Evolutionary conservation across 2,888 invertebrate genomes (phyloP), one percentile per base, ranked within the genome.

Genomic region (Proisotoma minuta): DNA sequence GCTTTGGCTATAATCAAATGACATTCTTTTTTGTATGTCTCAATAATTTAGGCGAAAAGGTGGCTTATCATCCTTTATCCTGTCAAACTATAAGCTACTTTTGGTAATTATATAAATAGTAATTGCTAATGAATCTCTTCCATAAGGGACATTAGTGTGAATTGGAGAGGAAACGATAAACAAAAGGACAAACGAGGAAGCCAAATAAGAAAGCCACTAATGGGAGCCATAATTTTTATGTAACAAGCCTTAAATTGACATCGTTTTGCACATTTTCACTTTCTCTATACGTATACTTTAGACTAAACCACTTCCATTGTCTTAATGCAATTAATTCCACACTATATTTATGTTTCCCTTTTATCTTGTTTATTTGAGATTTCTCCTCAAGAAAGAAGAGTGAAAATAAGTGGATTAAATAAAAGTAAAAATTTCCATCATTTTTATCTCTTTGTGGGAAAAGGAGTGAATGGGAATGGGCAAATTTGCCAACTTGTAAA

Each of bases 151-250:
- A 43, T 43, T 43, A 43, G 18, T n/a, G 4, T 5, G 20, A 43
- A 43, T 43, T 5, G 18, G 20, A 43, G 18, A 43, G 43, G 4
- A 43, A 15, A 34, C 8, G 34, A 34, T 10, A 15, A 34, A 15
- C 8, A 34, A 10, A 34, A n/a, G 34, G 34, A 34, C 15, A 10
- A 34, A 34, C 34, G 34, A 10, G 34, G 34, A 10, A 34, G 34
- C 20, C 43, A 43, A 43, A 15, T 43, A 10, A 34, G 34, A 34
- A 43, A 49, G 26, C 51, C 28, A 27, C 51, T 51, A 51, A 51
- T 51, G 51, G 51, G 51, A 15, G 51, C 27, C 10, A 51, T 51
- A 51, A 51, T 51, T 51, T 51, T 51, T 24, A 26, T 27, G 26
- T 27, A 26, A 51, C 24, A 24, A 26, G 51, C 26, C 28, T 27